phyloP scores from a whole-genome alignment of 2,888 invertebrate genomes.

The Bellardia pandia region DNA sequence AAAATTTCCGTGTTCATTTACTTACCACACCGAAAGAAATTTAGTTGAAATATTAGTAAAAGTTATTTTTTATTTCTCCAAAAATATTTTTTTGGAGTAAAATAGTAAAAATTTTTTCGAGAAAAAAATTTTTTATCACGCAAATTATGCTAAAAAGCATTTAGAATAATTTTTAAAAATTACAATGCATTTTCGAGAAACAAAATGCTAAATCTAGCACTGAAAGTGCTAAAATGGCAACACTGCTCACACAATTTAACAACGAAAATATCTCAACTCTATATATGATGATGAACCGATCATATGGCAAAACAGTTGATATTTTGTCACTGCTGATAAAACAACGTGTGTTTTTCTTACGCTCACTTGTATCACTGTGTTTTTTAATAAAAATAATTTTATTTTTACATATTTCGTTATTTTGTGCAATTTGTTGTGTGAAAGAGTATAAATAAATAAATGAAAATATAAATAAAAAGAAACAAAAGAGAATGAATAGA shows the following conservation, averaged over 20 bases:
- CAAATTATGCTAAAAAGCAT: no score
- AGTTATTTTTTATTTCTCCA: no score
- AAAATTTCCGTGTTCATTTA: no score
- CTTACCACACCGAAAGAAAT: no score
- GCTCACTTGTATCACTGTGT: not conserved
- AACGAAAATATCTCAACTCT: constrained; percentile 33
- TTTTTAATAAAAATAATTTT: constrained; percentile 20
- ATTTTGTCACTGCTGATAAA: constrained; percentile 67
- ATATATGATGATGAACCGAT: constrained; percentile 40
- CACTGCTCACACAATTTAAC: not conserved
- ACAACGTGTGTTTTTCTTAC: constrained; percentile 34
- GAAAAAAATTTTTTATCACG: no score
- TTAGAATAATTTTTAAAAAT: no score
- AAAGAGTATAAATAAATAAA: constrained; percentile 3
- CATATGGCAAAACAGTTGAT: constrained; percentile 68
- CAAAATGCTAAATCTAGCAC: no score
- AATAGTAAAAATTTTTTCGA: no score
- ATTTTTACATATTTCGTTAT: constrained; percentile 21
- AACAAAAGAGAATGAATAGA: constrained; percentile 7
- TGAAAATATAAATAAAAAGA: not conserved
- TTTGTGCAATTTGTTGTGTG: constrained; percentile 22
- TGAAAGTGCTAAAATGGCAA: no score
- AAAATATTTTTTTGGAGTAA: no score
- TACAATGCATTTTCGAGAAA: no score
- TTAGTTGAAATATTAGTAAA: no score